These are phyloP conservation scores for Rallus limicola DNA, from an alignment of 2,113 vertebrate genomes.

Conservation along the genomic window DNA sequence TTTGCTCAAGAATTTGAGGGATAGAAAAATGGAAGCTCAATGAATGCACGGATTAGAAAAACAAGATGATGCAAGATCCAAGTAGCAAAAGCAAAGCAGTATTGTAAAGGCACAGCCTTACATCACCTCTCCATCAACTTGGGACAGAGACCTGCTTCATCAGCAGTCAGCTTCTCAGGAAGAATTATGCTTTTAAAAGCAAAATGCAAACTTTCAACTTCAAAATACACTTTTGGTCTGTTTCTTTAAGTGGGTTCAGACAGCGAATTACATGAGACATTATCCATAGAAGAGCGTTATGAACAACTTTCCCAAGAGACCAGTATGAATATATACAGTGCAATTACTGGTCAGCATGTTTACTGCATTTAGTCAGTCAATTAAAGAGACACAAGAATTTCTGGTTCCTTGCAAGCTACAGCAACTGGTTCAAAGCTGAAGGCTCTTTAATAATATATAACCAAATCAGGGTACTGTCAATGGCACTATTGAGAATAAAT, in stretches of 20 bases:
- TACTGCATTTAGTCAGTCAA: neutral
- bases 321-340: neutral
- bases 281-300: neutral
- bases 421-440: slow-evolving; percentile 26
- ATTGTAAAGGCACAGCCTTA: neutral
- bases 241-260: slow-evolving; percentile 4
- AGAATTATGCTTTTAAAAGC: neutral
- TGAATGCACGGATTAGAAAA: neutral
- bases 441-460: neutral
- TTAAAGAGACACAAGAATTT: neutral
- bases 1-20: neutral
- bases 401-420: neutral
- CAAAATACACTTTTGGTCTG: neutral
- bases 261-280: neutral
- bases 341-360: neutral
- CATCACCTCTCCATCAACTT: neutral
- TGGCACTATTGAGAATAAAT: neutral
- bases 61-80: neutral
- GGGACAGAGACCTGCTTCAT: neutral
- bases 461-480: neutral
- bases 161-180: neutral
- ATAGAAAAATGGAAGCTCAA: neutral
- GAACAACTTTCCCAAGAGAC: slow-evolving; percentile 9
- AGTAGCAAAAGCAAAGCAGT: neutral
- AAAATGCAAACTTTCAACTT: slow-evolving; percentile 25